Evolutionary conservation across 2,888 invertebrate species (phyloP), one percentile per base, ranked within the genome.

Genomic region (Coleophora flavipennella): DNA sequence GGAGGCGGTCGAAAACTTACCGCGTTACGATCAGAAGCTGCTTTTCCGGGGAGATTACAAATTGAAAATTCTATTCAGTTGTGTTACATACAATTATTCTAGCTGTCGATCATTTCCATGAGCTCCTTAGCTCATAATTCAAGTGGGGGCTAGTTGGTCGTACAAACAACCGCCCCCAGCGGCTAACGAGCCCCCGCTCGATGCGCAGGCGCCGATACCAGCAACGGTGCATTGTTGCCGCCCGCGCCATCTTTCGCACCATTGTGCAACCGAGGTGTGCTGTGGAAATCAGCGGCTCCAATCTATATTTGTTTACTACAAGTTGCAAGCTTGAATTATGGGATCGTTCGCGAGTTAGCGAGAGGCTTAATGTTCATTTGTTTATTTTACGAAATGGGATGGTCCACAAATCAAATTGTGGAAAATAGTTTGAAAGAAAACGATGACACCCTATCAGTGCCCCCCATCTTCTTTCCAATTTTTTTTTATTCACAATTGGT

Each of bases 221-320:
- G 44, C 66, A 74, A 75, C 75, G 74, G 74, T 57, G 73, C 72
- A 81, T 83, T 81, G 83, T 83, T 78, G 69, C 69, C 62, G 59
- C 59, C 68, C 76, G 81, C 70, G 84, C 78, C 71, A 83, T 74
- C 78, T 81, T 84, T 84, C 84, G 78, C 84, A 68, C 84, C 84
- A 84, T 84, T 84, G 84, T 83, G 62, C 62, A 52, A 33, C 42
- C 40, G 54, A 70, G 74, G 73, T 75, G 77, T 67, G 63, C 68
- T 62, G 57, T 61, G 64, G 69, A 70, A 72, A 81, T 81, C 81
- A 66, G 59, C 55, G 57, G 57, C 53, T 57, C 50, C 68, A 61
- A 81, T 80, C 81, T 78, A 61, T 73, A 75, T 83, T 81, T 83
- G 81, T 81, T 83, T 81, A 80, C 79, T 58, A 61, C 56, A 61